Evolutionary conservation across 1,140 invertebrate genomes (phyloP), one percentile per base, ranked within the genome.

Genomic region (Brachionus asplanchnoidis): DNA sequence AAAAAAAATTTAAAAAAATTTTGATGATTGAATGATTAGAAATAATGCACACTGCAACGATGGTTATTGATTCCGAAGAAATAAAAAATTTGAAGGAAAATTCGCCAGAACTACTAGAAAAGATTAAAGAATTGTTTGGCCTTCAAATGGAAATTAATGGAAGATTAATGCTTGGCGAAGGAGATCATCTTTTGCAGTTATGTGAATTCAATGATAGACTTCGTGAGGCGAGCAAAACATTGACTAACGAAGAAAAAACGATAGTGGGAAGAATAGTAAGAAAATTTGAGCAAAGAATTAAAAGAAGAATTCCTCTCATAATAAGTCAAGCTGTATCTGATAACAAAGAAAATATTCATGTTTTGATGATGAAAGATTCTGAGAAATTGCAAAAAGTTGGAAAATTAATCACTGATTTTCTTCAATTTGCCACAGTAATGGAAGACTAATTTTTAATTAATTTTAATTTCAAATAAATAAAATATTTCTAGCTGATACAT

Each of bases 181-280:
- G 44, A 26, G 73, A 77, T 77, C 42, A 44, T 26, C 20, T 77
- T 26, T 14, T 77, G 9, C 42, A 77, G 6, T 77, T 77, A 20
- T 77, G 73, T 77, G 42, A 77, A 50, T 77, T 77, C 32, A 46
- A 77, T 26, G n/a, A 23, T 23, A 77, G 26, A 77, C 42, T 77
- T 12, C 23, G 26, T 17, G 73, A 46, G 6, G 20, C 46, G 8
- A 46, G 9, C 9, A 20, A 77, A 12, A 50, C 17, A 26, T 50
- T 77, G 53, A 50, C 42, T 11, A 4, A 6, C 7, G 42, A 77
- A 53, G 73, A 46, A 26, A 77, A 50, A 28, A 12, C 6, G 11
- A 14, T 14, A 20, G 17, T 77, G 5, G 53, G 14, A n/a, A 11
- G 42, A 23, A 26, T 77, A 11, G 23, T 77, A 40, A 77, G 28